Conservation (phyloP, 2,113 vertebrate species). For the Channa argus region DNA sequence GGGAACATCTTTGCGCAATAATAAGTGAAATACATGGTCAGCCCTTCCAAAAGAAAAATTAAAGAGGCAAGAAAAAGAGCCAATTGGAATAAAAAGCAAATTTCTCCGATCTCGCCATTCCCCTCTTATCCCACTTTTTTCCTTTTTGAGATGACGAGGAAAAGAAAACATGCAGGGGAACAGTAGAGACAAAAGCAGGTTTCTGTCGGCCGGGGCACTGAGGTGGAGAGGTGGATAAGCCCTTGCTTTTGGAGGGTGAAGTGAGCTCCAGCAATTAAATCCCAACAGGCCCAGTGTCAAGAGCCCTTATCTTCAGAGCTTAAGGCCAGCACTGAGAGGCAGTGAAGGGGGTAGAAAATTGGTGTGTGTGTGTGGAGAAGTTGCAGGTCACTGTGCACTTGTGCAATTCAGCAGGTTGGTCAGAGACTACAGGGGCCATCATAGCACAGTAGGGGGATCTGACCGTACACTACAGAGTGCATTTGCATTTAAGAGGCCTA, state of each 20-base stretch:
- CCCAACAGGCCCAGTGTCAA: slow-evolving; percentile 68
- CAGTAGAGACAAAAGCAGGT: slow-evolving; percentile 54
- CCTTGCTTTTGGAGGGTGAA: slow-evolving; percentile 56
- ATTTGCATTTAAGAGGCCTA: slow-evolving; percentile 54
- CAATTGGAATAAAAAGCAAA: slow-evolving; percentile 31
- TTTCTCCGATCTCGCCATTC: slow-evolving; percentile 23
- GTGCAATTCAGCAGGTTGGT: slow-evolving; percentile 38
- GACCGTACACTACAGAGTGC: slow-evolving; percentile 49
- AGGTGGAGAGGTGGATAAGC: slow-evolving; percentile 52
- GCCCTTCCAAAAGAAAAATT: slow-evolving; percentile 40
- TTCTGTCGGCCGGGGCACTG: slow-evolving; percentile 64
- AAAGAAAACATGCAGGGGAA: slow-evolving; percentile 60
- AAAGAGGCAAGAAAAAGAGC: slow-evolving; percentile 25
- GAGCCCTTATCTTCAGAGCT: slow-evolving; percentile 74
- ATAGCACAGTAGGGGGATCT: slow-evolving; percentile 53
- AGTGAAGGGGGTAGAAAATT: slow-evolving; percentile 46
- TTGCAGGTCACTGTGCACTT: slow-evolving; percentile 50
- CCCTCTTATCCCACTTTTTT: slow-evolving; percentile 29
- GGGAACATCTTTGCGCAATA: slow-evolving; percentile 42
- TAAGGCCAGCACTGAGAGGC: slow-evolving; percentile 56
- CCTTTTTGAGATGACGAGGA: slow-evolving; percentile 54
- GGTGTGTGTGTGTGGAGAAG: slow-evolving; percentile 28
- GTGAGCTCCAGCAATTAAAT: slow-evolving; percentile 73
- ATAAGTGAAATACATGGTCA: slow-evolving; percentile 22
- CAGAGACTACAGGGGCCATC: slow-evolving; percentile 34